Conservation (phyloP, 1,140 invertebrate species). For the Zaprionus kolodkinae region DNA sequence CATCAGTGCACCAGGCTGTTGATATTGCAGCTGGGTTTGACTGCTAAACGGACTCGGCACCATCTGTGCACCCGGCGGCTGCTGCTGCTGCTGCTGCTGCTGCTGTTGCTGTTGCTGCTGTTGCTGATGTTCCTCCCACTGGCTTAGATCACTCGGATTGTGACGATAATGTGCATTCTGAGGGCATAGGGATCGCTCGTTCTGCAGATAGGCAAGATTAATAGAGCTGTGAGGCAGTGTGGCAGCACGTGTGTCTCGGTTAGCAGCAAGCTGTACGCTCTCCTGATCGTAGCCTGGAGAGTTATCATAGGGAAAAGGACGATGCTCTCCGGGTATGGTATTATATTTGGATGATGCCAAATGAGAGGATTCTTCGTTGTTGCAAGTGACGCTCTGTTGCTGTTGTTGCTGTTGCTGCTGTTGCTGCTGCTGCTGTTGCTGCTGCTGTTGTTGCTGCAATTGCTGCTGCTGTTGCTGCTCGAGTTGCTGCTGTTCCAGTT, state of each 20-base stretch:
- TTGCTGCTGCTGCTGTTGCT: no score
- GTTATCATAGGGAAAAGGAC: no score
- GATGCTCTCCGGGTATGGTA: no score
- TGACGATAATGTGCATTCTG: slow-evolving; percentile 73
- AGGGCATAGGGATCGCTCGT: slow-evolving; percentile 59
- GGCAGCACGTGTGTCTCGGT: slow-evolving; percentile 61
- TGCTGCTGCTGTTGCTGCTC: not conserved
- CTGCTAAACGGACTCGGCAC: slow-evolving; percentile 70
- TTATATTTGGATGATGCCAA: no score
- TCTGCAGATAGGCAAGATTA: slow-evolving; percentile 81
- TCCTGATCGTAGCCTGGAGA: slow-evolving; percentile 57
- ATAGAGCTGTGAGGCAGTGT: slow-evolving; percentile 76
- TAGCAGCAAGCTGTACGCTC: slow-evolving; percentile 47
- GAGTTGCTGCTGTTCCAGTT: no score
- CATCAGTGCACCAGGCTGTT: no score
- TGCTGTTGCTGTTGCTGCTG: slow-evolving; percentile 22
- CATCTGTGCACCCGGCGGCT: no score
- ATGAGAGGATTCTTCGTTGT: slow-evolving; percentile 47
- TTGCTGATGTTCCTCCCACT: slow-evolving; percentile 83
- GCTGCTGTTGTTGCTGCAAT: no score
- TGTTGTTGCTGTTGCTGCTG: no score
- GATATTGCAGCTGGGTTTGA: no score
- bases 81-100: no score
- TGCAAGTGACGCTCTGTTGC: no score
- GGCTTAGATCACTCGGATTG: slow-evolving; percentile 82